Conservation (phyloP, 2,888 invertebrate genomes). For the Cheilosia urbana region DNA sequence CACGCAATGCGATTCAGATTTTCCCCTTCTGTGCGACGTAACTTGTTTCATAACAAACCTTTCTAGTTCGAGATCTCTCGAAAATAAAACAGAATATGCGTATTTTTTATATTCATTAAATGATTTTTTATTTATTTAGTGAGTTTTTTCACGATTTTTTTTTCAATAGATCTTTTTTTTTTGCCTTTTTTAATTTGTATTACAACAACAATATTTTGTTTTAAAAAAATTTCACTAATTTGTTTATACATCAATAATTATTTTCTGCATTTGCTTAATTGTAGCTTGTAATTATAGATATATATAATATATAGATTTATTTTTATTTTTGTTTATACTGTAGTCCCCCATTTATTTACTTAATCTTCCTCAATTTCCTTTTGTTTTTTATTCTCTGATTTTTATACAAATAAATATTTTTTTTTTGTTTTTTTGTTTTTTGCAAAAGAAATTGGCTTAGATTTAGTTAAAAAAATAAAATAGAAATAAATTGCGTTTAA, state of each 20-base stretch:
- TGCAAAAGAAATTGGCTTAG: conserved; percentile 51
- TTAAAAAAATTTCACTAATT: conserved; percentile 75
- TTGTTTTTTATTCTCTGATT: conserved; percentile 23
- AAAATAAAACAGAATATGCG: conserved; percentile 38
- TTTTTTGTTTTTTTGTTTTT: background rate
- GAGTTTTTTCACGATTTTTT: conserved; percentile 27
- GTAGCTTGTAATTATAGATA: conserved; percentile 71
- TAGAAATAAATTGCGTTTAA: conserved; percentile 44
- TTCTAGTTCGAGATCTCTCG: background rate
- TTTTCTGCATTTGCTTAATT: conserved; percentile 71
- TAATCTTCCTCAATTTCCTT: conserved; percentile 69
- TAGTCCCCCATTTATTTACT: conserved; percentile 74
- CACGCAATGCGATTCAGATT: too few relatives aligned
- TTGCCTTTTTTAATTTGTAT: conserved; percentile 76
- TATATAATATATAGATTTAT: conserved; percentile 74
- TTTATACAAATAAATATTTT: conserved; percentile 67
- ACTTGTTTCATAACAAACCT: background rate
- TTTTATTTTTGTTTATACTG: conserved; percentile 75
- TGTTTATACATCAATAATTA: conserved; percentile 75
- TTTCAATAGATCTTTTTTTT: conserved; percentile 41
- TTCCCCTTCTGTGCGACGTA: background rate
- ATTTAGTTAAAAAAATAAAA: conserved; percentile 33
- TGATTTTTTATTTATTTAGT: conserved; percentile 68
- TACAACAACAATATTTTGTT: conserved; percentile 78
- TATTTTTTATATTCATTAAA: conserved; percentile 60